Evolutionary conservation across 2,797 vertebrate genomes (phyloP), one percentile per base, ranked within the genome.

Genomic region (Pipistrellus nathusii): DNA sequence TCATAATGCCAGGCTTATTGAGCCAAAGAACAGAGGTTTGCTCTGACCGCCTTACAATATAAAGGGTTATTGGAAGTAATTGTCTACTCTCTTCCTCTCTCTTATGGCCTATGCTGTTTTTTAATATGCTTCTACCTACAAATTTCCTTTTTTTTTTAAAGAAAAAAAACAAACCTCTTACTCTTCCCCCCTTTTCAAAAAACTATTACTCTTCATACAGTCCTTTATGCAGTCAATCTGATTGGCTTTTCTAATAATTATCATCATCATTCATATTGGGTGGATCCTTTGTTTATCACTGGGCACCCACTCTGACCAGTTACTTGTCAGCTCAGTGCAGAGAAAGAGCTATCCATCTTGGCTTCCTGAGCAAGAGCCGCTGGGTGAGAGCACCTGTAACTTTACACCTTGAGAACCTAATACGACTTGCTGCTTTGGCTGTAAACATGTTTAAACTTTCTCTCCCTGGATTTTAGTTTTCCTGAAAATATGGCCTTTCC

Each of bases 391-490:
- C 5, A 38, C 1, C 48, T 69, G 10, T 30, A 64, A 30, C 21
- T 77, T 88, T 85, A 30, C 18, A 48, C 48, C 14, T 73, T 21
- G 51, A 64, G 48, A 90, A 32, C 6, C 17, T 48, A 85, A 88
- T 51, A 32, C 53, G 25, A 76, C 5, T 30, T 32, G 76, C 48
- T 66, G 12, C n/a, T 71, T 48, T 32, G 12, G 6, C 11, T 21
- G 27, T 38, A 77, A 30, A 83, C 53, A 57, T 35, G 6, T 53
- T 80, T 30, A 41, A 85, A 38, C 7, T 80, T 81, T 93, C 51
- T 89, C 23, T 68, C 38, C 20, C 21, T 87, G 23, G 30, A 85
- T 85, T 92, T 83, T 21, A 80, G 10, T 88, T 90, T 83, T 11
- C n/a, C 30, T 69, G 53, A 59, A 30, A 66, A 48, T 7, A 27